These are phyloP conservation scores for Lasiurus borealis DNA, from an alignment of 2,113 vertebrate species.

Conservation along the genomic window DNA sequence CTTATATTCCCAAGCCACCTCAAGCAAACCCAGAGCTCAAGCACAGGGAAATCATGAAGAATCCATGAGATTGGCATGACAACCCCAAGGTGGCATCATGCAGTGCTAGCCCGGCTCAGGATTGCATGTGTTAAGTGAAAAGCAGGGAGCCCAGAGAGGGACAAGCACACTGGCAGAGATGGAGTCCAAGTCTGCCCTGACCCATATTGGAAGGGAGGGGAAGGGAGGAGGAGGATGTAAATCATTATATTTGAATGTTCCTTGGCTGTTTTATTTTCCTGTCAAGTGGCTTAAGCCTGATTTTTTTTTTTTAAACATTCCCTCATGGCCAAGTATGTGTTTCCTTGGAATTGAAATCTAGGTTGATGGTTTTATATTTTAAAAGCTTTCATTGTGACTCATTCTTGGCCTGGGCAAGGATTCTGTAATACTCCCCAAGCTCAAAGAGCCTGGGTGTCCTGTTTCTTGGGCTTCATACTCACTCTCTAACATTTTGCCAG, in stretches of 20 bases:
- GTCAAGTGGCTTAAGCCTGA: constrained; percentile 79
- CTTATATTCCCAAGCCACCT: constrained; percentile 19
- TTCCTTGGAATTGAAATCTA: constrained; percentile 83
- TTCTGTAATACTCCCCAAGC: constrained; percentile 62
- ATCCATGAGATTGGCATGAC: not conserved
- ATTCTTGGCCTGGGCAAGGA: constrained; percentile 66
- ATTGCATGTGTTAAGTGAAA: not conserved
- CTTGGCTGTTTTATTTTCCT: constrained; percentile 80
- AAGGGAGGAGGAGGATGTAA: constrained; percentile 34
- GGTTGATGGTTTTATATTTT: constrained; percentile 83
- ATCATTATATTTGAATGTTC: constrained; percentile 71
- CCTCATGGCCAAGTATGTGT: constrained; percentile 81
- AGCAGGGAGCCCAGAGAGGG: not conserved
- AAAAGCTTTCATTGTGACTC: constrained; percentile 83
- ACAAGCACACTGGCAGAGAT: not conserved
- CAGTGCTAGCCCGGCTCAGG: not conserved
- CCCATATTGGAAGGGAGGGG: not conserved
- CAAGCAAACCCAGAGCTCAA: not conserved
- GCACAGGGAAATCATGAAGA: not conserved
- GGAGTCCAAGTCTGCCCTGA: not conserved
- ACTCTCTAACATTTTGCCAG: constrained; percentile 73
- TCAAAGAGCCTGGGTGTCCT: constrained; percentile 46
- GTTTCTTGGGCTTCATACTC: constrained; percentile 59
- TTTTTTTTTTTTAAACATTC: constrained; percentile 73
- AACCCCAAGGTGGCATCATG: not conserved